These are phyloP conservation scores for Dioctria rufipes DNA, from an alignment of 2,888 invertebrate genomes.

Conservation along the genomic window DNA sequence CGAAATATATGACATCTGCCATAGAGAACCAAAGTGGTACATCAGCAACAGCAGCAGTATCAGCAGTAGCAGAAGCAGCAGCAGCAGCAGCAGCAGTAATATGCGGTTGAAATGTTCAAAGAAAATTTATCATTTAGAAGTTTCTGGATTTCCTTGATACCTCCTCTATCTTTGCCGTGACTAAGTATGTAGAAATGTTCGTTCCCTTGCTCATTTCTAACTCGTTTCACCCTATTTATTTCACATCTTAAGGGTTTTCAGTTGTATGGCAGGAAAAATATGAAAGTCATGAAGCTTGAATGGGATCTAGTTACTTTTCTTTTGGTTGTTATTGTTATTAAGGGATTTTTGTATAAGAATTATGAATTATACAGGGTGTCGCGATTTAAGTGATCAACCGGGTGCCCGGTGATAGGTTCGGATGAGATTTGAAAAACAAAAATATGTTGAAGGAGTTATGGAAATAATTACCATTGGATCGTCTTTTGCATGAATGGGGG, in stretches of 20 bases:
- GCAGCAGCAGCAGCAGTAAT: neutral
- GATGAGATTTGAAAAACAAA: too few species aligned
- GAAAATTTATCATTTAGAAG: conserved; percentile 47
- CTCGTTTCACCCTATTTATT: conserved; percentile 1
- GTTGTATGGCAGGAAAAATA: conserved; percentile 10
- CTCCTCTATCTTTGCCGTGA: conserved; percentile 26
- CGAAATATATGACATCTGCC: neutral
- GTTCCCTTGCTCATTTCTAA: conserved; percentile 10
- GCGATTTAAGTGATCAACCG: too few species aligned
- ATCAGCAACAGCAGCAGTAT: neutral
- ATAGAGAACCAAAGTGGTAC: conserved; percentile 5
- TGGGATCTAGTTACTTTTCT: conserved; percentile 27
- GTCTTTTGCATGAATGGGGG: too few species aligned
- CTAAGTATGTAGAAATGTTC: neutral
- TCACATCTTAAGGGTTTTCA: neutral
- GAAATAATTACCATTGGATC: too few species aligned
- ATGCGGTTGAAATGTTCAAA: conserved; percentile 42
- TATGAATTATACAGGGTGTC: conserved; percentile 34
- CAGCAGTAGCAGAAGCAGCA: conserved; percentile 1
- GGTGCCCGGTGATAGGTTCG: too few species aligned
- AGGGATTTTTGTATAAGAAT: conserved; percentile 45
- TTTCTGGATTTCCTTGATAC: conserved; percentile 41
- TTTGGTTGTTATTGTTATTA: conserved; percentile 20
- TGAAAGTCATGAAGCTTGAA: conserved; percentile 50
- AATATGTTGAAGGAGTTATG: too few species aligned